Percentiles rank a stretch among this genome's conserved stretches.
Evolutionary conservation across 2,113 vertebrate species (phyloP).

Genomic region (Cheirogaleus medius): DNA sequence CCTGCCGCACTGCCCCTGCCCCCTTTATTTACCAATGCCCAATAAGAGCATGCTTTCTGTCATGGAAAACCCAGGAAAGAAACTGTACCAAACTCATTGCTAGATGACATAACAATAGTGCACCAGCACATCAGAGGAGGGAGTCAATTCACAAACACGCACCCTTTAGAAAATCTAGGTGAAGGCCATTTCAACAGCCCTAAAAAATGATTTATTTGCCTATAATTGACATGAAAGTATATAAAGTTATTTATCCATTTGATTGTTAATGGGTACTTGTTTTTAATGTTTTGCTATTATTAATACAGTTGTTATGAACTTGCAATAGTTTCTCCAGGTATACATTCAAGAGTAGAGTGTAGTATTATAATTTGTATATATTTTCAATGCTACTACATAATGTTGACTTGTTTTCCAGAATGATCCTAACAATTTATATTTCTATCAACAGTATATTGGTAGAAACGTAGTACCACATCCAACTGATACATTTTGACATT

Average conservation of each 20-base stretch:
- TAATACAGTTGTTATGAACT: not conserved
- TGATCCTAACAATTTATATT: not conserved
- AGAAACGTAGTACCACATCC: not conserved
- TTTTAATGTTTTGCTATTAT: not conserved
- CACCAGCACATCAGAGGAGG: not conserved
- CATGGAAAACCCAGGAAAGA: not conserved
- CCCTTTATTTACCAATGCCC: not conserved
- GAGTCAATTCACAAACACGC: not conserved
- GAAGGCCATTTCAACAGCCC: not conserved
- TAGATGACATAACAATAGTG: not conserved
- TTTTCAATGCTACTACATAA: not conserved
- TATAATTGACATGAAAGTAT: not conserved
- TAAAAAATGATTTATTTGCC: not conserved
- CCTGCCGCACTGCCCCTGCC: not conserved
- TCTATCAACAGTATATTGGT: not conserved
- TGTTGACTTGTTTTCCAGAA: not conserved
- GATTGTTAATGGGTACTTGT: not conserved
- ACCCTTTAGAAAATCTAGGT: no score
- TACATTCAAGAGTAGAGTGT: not conserved
- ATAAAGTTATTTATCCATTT: not conserved
- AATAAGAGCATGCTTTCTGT: not conserved
- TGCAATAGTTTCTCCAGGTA: not conserved
- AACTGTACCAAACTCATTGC: not conserved
- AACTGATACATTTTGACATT: not conserved
- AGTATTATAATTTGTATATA: no score